phyloP scores from a whole-genome alignment of 2,113 vertebrate genomes.

The Eudyptes chrysolophus region DNA sequence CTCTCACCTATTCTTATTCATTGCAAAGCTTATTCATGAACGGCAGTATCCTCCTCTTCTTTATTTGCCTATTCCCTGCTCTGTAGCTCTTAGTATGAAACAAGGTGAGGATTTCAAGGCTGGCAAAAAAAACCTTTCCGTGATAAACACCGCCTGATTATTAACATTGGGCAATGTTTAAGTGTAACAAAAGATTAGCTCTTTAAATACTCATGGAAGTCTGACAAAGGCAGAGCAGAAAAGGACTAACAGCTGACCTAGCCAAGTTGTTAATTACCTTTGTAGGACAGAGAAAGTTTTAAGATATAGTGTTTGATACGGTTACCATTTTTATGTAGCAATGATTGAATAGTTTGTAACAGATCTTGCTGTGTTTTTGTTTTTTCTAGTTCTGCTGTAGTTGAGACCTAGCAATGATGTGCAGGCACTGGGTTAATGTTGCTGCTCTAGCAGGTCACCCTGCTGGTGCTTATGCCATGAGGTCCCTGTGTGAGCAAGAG shows the following conservation, averaged over 20 bases:
- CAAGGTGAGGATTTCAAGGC: slow-evolving; percentile 19
- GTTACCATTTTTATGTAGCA: background rate
- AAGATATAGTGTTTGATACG: background rate
- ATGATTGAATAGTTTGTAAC: background rate
- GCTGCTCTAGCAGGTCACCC: background rate
- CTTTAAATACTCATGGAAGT: slow-evolving; percentile 36
- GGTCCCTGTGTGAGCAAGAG: background rate
- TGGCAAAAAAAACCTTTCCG: background rate
- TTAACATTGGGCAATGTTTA: background rate
- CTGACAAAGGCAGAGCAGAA: background rate
- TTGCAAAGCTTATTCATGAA: background rate
- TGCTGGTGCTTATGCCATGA: background rate
- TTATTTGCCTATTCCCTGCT: background rate
- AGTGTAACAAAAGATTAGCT: slow-evolving; percentile 35
- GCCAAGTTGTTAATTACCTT: background rate
- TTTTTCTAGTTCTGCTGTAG: background rate
- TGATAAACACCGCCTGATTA: background rate
- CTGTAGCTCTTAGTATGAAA: background rate
- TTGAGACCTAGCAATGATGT: background rate
- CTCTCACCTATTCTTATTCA: background rate
- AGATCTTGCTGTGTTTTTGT: background rate
- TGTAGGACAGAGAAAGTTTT: background rate
- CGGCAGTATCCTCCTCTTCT: background rate
- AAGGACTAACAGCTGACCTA: background rate
- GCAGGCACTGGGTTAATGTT: background rate